Evolutionary conservation across 2,797 vertebrate genomes (phyloP).

Genomic region (Manis crassicaudata): DNA sequence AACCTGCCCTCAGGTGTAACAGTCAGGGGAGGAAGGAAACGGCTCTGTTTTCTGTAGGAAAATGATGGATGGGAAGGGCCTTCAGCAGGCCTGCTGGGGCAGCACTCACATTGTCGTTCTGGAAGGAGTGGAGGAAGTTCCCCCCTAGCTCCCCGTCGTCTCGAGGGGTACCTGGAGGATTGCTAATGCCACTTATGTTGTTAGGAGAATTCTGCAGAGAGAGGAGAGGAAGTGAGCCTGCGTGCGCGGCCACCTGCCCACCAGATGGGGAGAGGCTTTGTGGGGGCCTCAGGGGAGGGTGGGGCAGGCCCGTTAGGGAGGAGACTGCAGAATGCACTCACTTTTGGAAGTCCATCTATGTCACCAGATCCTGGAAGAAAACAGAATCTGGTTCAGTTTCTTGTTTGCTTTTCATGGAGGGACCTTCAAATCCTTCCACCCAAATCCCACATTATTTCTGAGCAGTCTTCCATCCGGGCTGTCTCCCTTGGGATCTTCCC

Average conservation of each 20-base stretch:
- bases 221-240: conserved; percentile 42
- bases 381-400: neutral
- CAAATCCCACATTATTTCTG: neutral
- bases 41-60: neutral
- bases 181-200: conserved; percentile 99
- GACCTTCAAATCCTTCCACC: neutral
- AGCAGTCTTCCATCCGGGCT: neutral
- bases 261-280: neutral
- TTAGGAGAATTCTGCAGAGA: conserved; percentile 96
- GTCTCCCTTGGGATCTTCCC: neutral
- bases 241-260: neutral
- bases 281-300: neutral
- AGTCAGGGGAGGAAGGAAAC: no score
- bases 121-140: conserved; percentile 99
- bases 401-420: neutral
- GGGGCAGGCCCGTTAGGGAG: neutral
- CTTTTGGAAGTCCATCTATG: conserved; percentile 99
- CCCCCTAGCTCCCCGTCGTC: conserved; percentile 98
- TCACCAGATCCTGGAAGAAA: conserved; percentile 93
- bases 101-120: conserved; percentile 97
- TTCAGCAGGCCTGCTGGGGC: accelerated
- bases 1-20: neutral
- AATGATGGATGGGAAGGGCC: neutral
- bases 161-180: conserved; percentile 97
- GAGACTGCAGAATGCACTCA: conserved; percentile 80